A percentile compares a stretch with the other conserved stretches of the same genome.
These are phyloP conservation scores for Siniperca undulata DNA, from an alignment of 2,797 vertebrate species.

Conservation along the genomic window DNA sequence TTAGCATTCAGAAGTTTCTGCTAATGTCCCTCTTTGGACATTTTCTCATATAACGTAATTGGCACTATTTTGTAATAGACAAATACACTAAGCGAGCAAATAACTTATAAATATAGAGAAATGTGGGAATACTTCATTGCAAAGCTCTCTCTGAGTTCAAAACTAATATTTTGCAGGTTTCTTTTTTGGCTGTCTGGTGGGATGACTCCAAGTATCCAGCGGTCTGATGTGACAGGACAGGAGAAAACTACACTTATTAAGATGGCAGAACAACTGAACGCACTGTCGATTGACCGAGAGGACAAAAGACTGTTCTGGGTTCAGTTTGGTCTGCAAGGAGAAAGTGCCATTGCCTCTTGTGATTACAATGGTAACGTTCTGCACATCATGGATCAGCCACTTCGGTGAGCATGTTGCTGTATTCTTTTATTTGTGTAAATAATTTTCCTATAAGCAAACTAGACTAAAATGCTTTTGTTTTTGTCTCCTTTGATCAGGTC, in stretches of 20 bases:
- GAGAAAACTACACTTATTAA: slow-evolving; percentile 81
- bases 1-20: background rate
- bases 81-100: background rate
- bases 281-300: slow-evolving; percentile 84
- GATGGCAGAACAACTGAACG: slow-evolving; percentile 77
- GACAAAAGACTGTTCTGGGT: slow-evolving; percentile 91
- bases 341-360: slow-evolving; percentile 87
- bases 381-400: slow-evolving; percentile 80
- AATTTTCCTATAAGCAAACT: background rate
- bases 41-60: background rate
- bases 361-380: slow-evolving; percentile 87
- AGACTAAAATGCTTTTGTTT: background rate
- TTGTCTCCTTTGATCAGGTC: slow-evolving; percentile 75
- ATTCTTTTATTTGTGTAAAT: background rate
- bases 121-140: background rate
- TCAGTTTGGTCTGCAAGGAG: slow-evolving; percentile 77
- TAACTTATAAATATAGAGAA: background rate
- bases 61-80: background rate
- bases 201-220: slow-evolving; percentile 83
- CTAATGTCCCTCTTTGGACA: too few species aligned
- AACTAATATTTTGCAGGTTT: slow-evolving; percentile 82
- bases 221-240: slow-evolving; percentile 77
- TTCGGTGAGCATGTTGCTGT: slow-evolving; percentile 77
- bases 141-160: background rate
- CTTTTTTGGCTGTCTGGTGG: slow-evolving; percentile 92